A percentile compares a stretch with the other conserved stretches of the same genome.
Evolutionary conservation across 2,113 vertebrate species (phyloP).

Genomic region (Engystomops pustulosus): DNA sequence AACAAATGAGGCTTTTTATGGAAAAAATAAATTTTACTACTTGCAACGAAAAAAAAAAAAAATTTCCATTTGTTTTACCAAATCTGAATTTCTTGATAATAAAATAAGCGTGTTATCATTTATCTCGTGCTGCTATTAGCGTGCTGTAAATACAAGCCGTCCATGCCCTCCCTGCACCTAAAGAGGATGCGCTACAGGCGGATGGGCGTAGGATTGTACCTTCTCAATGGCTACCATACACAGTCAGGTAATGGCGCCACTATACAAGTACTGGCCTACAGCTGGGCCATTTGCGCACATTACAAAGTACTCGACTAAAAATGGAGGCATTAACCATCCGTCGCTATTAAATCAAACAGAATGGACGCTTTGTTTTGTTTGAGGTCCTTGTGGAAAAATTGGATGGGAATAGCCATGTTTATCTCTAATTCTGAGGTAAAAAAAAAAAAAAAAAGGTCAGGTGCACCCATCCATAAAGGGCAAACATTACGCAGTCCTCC

Average conservation of each 20-base stretch:
- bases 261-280: constrained; percentile 51
- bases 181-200: not conserved
- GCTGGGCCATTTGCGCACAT: constrained; percentile 16
- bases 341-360: constrained; percentile 17
- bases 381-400: constrained; percentile 16
- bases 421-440: not conserved
- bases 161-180: not conserved
- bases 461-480: not conserved
- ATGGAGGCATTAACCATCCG: constrained; percentile 46
- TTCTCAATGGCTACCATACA: not conserved
- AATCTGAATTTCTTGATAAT: constrained; percentile 75
- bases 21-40: constrained; percentile 80
- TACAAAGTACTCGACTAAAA: constrained; percentile 24
- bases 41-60: constrained; percentile 63
- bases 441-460: not conserved
- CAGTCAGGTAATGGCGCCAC: constrained; percentile 63
- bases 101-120: constrained; percentile 72
- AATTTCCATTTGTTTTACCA: constrained; percentile 74
- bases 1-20: constrained; percentile 82
- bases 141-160: constrained; percentile 67
- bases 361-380: not conserved
- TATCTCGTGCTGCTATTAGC: constrained; percentile 66
- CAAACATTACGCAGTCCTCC: not conserved
- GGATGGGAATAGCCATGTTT: not conserved
- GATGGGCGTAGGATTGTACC: not conserved